phyloP scores from a whole-genome alignment of 2,888 invertebrate genomes.

The Limenitis camilla region DNA sequence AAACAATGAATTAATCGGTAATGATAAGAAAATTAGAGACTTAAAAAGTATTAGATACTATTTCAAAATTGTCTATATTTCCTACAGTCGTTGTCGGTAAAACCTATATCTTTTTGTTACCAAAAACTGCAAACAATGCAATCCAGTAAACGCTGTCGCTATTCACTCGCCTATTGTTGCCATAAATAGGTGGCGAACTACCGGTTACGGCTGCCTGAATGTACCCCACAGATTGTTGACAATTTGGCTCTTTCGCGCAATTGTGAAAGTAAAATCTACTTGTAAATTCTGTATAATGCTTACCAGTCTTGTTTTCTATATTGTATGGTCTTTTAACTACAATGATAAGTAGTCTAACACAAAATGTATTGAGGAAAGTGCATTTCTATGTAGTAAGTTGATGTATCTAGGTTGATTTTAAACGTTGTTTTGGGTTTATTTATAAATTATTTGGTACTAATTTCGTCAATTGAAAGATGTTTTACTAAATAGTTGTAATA shows the following conservation, averaged over 20 bases:
- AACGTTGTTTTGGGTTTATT: no score
- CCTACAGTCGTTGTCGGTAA: not conserved
- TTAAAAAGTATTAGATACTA: no score
- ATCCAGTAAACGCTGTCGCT: slow-evolving; percentile 32
- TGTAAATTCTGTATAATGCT: slow-evolving; percentile 18
- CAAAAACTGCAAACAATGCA: slow-evolving; percentile 15
- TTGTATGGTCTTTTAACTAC: slow-evolving; percentile 3
- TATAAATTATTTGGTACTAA: no score
- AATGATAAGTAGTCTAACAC: not conserved
- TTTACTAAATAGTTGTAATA: no score
- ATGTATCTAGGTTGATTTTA: no score
- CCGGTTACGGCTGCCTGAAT: slow-evolving; percentile 37
- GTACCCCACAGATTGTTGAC: slow-evolving; percentile 45
- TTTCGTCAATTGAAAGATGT: no score
- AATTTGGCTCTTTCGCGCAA: slow-evolving; percentile 43
- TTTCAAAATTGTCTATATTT: no score
- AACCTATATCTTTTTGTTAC: slow-evolving; percentile 6
- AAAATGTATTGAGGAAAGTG: slow-evolving; percentile 2
- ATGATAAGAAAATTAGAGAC: no score
- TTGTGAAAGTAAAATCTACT: slow-evolving; percentile 51
- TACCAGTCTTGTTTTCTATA: not conserved
- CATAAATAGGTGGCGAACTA: slow-evolving; percentile 45
- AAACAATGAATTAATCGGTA: no score
- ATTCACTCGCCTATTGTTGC: slow-evolving; percentile 39
- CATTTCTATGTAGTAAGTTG: not conserved